These are phyloP conservation scores for Oreochromis tanganicae DNA, from an alignment of 2,113 vertebrate genomes.

Conservation along the genomic window DNA sequence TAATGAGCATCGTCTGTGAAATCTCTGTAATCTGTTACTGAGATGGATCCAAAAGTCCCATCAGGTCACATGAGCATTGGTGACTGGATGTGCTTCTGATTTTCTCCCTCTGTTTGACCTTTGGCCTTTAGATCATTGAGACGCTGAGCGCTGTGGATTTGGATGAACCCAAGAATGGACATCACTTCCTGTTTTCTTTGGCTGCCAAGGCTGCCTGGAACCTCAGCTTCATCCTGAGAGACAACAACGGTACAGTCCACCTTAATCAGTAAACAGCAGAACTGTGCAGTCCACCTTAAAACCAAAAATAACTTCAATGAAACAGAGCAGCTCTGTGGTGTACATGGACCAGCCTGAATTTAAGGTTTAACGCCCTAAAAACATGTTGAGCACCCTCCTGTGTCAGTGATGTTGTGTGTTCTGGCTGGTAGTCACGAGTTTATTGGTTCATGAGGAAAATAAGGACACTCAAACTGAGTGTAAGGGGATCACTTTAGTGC, in stretches of 20 bases:
- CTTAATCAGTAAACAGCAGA: background rate
- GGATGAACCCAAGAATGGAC: slow-evolving; percentile 17
- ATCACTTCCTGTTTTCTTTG: slow-evolving; percentile 33
- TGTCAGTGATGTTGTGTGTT: background rate
- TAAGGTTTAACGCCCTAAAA: background rate
- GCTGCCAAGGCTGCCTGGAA: background rate
- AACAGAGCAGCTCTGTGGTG: background rate
- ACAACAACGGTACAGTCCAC: slow-evolving; percentile 14
- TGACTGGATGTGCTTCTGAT: background rate
- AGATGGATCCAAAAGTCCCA: background rate
- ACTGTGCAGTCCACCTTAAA: background rate
- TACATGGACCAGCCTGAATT: background rate
- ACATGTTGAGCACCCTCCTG: background rate
- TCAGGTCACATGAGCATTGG: background rate
- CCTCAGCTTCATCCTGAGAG: slow-evolving; percentile 17
- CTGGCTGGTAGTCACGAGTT: background rate
- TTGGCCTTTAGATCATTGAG: slow-evolving; percentile 22
- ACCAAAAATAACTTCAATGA: background rate
- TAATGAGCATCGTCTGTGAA: background rate
- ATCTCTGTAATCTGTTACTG: background rate
- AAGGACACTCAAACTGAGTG: fast-evolving
- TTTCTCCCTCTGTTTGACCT: background rate
- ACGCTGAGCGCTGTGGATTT: slow-evolving; percentile 31
- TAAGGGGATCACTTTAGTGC: background rate
- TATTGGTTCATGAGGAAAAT: background rate